Base-by-base conservation (phyloP, 2,113 vertebrate species). In the Numida meleagris region DNA sequence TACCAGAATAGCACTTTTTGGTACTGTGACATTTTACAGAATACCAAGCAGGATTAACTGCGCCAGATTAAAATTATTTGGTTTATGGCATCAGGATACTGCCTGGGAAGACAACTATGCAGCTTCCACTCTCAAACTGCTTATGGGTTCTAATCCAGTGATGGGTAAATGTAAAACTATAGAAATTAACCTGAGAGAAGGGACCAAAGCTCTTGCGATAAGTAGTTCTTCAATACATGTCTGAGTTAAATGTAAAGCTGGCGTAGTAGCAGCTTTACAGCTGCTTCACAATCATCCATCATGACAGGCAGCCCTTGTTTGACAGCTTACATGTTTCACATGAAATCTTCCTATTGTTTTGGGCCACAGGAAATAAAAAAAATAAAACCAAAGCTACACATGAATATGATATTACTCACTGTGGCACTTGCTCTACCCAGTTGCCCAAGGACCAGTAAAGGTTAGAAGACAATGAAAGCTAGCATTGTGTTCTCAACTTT, bases 221-320 rank as follows among this genome's bases (percentile, higher is more conserved):
- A 63, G 48, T 24, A 50, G 9, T 50, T 57, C 40, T 55, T 87
- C 50, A 29, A 29, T 72, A 18, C 1, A 2, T 11, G 48, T 81
- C 92, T 86, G n/a, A 21, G 6, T 43, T 75, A 65, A 74, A 84
- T 29, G 57, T 61, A 88, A 59, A 86, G 40, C 21, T 61, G 40
- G 45, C 45, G 84, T 21, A 31, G 45, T 12, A 17, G 74, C 24
- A 65, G 77, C 31, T 87, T 51, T 51, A n/a, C 58, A 73, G 36
- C 48, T 78, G 68, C 58, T 89, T 87, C 58, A 79, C 15, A 50
- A 33, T 36, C 74, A 92, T 46, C 71, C 71, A 87, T 53, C 0
- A 0, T 58, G 75, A 74, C 13, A 0, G 27, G 5, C 23, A 76
- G 25, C 53, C 53, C 62, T 79, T 18, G 0, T 8, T 24, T 19